Conservation (phyloP, 37 sponge, comb jelly and placozoan genomes). For the Theonella swinhoei region DNA sequence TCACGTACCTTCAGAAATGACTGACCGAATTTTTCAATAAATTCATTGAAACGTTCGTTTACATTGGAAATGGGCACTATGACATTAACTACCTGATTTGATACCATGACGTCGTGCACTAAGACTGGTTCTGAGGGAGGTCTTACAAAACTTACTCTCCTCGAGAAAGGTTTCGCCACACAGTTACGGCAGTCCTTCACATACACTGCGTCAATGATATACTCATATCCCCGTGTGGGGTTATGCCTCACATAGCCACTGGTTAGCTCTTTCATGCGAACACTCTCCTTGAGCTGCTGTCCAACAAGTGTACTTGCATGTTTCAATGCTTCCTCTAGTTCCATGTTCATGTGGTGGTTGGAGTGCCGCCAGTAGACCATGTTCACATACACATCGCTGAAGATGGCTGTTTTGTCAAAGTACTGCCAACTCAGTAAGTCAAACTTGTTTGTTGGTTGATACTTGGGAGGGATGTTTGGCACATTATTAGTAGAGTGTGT, state of each 20-base stretch:
- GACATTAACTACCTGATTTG: constrained; percentile 22
- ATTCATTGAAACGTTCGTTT: constrained; percentile 36
- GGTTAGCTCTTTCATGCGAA: constrained; percentile 51
- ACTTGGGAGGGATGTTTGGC: neutral
- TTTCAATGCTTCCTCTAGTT: constrained; percentile 14
- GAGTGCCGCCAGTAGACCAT: constrained; percentile 7
- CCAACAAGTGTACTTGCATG: constrained; percentile 18
- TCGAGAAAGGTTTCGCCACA: neutral
- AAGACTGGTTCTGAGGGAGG: constrained; percentile 41
- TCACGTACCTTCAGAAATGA: constrained; percentile 24
- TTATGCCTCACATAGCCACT: constrained; percentile 72
- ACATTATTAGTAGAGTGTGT: neutral
- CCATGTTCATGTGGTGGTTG: neutral
- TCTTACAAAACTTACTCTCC: constrained; percentile 47
- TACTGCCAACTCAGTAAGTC: constrained; percentile 46
- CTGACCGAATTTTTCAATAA: constrained; percentile 61
- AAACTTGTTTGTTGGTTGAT: constrained; percentile 11
- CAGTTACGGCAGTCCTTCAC: neutral
- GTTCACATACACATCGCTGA: constrained; percentile 3
- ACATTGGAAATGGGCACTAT: constrained; percentile 58
- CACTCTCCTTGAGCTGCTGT: constrained; percentile 6
- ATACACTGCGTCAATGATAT: constrained; percentile 53
- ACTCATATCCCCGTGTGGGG: constrained; percentile 51
- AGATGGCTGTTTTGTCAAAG: constrained; percentile 23
- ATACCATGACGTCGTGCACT: neutral